phyloP scores from a whole-genome alignment of 2,888 invertebrate genomes.

The Minunthozetes semirufus region DNA sequence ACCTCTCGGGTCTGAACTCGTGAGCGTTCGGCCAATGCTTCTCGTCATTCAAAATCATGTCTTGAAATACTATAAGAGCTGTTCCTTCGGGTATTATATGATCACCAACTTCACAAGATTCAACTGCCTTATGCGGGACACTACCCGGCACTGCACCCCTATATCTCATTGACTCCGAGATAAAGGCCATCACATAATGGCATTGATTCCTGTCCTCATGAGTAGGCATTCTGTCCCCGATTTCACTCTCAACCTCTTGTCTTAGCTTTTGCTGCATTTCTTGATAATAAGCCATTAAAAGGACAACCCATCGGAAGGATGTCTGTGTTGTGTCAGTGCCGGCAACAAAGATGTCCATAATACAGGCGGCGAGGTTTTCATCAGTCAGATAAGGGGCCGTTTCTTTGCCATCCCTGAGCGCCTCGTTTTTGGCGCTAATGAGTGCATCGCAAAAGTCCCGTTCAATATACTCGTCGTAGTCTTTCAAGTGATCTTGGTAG shows the following conservation, averaged over 20 bases:
- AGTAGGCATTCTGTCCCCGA: neutral
- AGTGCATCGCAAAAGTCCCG: slow-evolving; percentile 9
- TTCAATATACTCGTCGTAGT: neutral
- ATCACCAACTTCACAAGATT: neutral
- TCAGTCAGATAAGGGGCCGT: neutral
- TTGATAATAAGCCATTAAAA: slow-evolving; percentile 15
- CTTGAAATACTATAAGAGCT: neutral
- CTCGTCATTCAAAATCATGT: neutral
- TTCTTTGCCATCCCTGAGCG: neutral
- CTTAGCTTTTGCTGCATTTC: neutral
- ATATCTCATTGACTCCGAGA: neutral
- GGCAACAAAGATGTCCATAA: slow-evolving; percentile 28
- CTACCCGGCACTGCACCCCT: neutral
- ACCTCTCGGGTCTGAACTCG: neutral
- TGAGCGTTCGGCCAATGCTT: slow-evolving; percentile 2
- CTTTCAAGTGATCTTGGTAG: neutral
- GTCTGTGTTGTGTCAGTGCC: slow-evolving; percentile 20
- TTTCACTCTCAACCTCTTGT: neutral
- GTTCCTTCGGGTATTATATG: neutral
- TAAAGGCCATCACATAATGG: slow-evolving; percentile 19
- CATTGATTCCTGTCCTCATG: neutral
- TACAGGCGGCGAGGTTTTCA: neutral
- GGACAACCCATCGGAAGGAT: slow-evolving; percentile 15
- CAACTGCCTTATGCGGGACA: neutral
- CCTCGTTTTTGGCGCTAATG: neutral